These are phyloP conservation scores for Mormyrus lacerda DNA, from an alignment of 2,113 vertebrate species.

Conservation along the genomic window DNA sequence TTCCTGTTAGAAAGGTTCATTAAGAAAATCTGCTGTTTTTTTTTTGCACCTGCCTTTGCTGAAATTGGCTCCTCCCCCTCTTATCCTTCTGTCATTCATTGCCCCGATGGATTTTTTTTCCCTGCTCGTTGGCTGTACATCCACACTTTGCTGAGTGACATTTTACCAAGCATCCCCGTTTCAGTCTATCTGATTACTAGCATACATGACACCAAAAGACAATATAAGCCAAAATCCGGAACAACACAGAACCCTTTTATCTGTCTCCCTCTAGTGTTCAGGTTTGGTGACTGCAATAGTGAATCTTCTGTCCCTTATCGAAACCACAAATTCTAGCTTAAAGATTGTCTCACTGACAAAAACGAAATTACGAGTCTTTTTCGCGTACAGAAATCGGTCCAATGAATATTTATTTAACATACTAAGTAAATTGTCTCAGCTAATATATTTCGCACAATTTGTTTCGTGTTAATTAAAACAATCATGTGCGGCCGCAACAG, in stretches of 20 bases:
- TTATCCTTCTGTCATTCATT: not conserved
- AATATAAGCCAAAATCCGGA: not conserved
- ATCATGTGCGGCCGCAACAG: not conserved
- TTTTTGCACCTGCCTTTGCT: not conserved
- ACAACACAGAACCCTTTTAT: not conserved
- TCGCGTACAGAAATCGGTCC: not conserved
- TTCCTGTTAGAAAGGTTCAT: not conserved
- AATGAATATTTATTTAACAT: not conserved
- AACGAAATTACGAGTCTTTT: not conserved
- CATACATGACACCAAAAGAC: not conserved
- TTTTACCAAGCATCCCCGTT: not conserved
- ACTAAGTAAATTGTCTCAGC: not conserved
- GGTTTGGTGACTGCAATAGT: not conserved
- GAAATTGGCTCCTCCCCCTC: not conserved
- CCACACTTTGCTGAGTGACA: not conserved
- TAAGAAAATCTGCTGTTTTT: not conserved
- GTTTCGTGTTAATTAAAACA: not conserved
- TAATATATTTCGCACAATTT: not conserved
- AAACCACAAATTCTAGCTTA: no score
- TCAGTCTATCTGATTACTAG: not conserved
- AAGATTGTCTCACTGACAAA: not conserved
- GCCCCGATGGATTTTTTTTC: not conserved
- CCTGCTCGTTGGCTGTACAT: not conserved
- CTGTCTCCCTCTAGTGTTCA: slow-evolving; percentile 17
- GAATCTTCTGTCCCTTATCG: not conserved